Percentiles rank a stretch among this genome's conserved stretches.
Evolutionary conservation across 2,113 vertebrate species (phyloP).

Genomic region (Oenanthe oenanthe): DNA sequence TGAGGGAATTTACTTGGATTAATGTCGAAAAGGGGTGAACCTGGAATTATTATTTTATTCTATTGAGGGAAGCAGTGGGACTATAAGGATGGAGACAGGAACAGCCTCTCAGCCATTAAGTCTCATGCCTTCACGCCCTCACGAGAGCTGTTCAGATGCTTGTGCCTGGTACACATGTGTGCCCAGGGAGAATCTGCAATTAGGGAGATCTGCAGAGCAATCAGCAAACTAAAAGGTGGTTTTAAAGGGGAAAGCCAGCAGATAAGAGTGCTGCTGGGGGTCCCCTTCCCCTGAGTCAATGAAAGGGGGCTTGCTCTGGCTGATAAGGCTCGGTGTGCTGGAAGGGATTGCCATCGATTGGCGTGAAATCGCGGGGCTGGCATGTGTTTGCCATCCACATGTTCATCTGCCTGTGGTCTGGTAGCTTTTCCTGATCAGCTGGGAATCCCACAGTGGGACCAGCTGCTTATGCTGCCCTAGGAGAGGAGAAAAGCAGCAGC

Average conservation of each 20-base stretch:
- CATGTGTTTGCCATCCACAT: neutral
- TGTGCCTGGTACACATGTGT: neutral
- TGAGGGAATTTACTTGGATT: neutral
- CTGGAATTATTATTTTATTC: neutral
- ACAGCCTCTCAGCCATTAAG: neutral
- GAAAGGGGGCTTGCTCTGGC: neutral
- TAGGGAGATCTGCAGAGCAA: neutral
- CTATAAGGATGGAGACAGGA: neutral
- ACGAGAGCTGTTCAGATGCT: neutral
- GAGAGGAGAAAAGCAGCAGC: neutral
- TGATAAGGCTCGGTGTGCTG: neutral
- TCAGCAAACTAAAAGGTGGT: neutral
- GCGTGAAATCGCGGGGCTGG: neutral
- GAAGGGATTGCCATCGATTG: neutral
- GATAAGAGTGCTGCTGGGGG: neutral
- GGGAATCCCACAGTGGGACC: neutral
- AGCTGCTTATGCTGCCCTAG: neutral
- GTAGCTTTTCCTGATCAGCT: neutral
- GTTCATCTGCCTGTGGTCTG: neutral
- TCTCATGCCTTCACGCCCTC: neutral
- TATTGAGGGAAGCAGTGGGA: neutral
- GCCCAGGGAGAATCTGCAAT: neutral
- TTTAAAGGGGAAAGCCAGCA: neutral
- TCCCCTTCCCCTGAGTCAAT: neutral
- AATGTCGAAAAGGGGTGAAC: neutral